phyloP scores from a whole-genome alignment of 2,797 vertebrate genomes.

The Mareca penelope region DNA sequence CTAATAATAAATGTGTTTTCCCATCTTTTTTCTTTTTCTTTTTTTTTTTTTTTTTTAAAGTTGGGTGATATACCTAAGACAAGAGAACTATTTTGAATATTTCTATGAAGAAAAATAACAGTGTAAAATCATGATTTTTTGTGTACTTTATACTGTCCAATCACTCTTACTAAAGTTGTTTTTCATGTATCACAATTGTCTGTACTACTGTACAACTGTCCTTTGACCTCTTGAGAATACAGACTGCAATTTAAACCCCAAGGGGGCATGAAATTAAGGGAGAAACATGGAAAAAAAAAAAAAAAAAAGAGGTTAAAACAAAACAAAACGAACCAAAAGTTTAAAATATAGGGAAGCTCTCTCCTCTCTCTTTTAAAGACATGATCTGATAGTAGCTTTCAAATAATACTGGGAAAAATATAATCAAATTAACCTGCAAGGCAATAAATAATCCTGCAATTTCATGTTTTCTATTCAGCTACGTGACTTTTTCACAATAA shows the following conservation, averaged over 20 bases:
- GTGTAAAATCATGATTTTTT: not conserved
- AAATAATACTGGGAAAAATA: not conserved
- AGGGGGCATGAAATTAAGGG: not conserved
- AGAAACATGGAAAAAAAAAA: not conserved
- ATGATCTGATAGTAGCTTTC: not conserved
- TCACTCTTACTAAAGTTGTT: not conserved
- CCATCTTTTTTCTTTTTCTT: not conserved
- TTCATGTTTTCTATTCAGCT: not conserved
- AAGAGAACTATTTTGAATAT: not conserved
- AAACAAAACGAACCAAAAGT: not conserved
- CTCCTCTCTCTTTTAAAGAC: not conserved
- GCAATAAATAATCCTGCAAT: not conserved
- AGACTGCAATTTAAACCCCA: not conserved
- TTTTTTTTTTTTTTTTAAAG: not conserved
- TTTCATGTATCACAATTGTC: not conserved
- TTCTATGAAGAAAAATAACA: not conserved
- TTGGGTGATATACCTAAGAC: not conserved
- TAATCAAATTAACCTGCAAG: not conserved
- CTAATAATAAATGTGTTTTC: not conserved
- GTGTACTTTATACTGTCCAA: not conserved
- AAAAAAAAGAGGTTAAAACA: not conserved
- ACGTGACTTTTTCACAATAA: rapidly evolving
- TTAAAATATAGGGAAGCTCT: rapidly evolving
- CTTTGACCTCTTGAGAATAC: not conserved
- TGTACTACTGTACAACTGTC: not conserved